Evolutionary conservation across 2,113 vertebrate genomes (phyloP), one percentile per base, ranked within the genome.

Genomic region (Sminthopsis crassicaudata): DNA sequence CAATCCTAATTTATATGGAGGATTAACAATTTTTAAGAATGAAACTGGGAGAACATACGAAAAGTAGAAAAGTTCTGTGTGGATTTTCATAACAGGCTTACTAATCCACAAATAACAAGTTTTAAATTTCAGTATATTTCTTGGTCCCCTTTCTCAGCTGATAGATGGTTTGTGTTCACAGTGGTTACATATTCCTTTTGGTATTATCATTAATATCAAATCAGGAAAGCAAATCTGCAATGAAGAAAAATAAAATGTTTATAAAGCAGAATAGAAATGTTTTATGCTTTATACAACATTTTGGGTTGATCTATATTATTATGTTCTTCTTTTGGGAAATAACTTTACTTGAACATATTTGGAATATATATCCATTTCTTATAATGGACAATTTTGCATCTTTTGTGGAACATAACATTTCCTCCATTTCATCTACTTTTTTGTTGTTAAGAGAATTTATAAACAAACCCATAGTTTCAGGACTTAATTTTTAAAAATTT

Each of bases 391-490:
- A 26, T 90, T 94, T 91, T 52, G 93, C 91, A 16, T 46, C 36
- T 93, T 95, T 95, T 89, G 60, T 76, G 95, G n/a, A 89, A 42
- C 42, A 91, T 11, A 95, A 22, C 2, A 48, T 14, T 96, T 93
- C 94, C 36, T 96, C 95, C 54, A 90, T 30, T 91, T 95, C 27
- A 92, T 67, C 89, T 26, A 52, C 50, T 30, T 53, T 8, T 24
- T 19, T 8, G 0, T 14, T 55, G 24, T 76, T 9, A 51, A 46
- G 50, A 24, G 95, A 96, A 93, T 95, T 90, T 53, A 94, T 90
- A 95, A 95, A 96, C 27, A 60, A 23, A 96, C 95, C 90, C 96
- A 96, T 24, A 92, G 27, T 8, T 55, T 96, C 90, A 51, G 46
- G 95, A 92, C 89, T 50, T 48, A 90, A 48, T 95, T 93, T 97